Percentiles rank a stretch among this genome's conserved stretches.
phyloP scores from a whole-genome alignment of 1,140 invertebrate genomes.

The Thaumatotibia leucotreta region DNA sequence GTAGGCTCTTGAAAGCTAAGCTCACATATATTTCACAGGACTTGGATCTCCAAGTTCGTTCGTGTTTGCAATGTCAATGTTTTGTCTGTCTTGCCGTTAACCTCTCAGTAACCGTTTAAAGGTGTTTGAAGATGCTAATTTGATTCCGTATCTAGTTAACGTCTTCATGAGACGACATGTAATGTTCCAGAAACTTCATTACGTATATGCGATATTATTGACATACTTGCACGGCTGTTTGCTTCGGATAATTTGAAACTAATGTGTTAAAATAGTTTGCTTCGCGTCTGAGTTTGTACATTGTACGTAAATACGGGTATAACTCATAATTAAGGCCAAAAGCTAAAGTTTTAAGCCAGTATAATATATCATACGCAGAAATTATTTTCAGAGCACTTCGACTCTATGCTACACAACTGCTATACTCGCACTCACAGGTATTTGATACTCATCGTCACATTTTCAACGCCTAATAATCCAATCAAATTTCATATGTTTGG shows the following conservation, averaged over 20 bases:
- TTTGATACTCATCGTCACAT: too few species aligned
- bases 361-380: too few species aligned
- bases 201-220: background rate
- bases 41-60: background rate
- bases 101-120: constrained; percentile 23
- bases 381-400: too few species aligned
- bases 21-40: background rate
- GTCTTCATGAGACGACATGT: constrained; percentile 21
- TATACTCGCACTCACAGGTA: too few species aligned
- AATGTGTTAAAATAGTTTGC: constrained; percentile 6
- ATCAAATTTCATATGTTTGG: too few species aligned
- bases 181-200: background rate
- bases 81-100: constrained; percentile 24
- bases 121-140: constrained; percentile 42
- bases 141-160: constrained; percentile 29
- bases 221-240: constrained; percentile 1
- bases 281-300: background rate
- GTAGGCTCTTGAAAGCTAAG: background rate
- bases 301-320: background rate
- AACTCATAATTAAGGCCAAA: too few species aligned
- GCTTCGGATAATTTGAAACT: background rate
- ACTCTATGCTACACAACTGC: too few species aligned
- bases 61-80: constrained; percentile 42
- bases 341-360: too few species aligned
- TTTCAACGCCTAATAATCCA: too few species aligned